Percentiles rank a stretch among this genome's conserved stretches.
phyloP scores from a whole-genome alignment of 2,888 invertebrate species.

The Tanypteryx hageni region DNA sequence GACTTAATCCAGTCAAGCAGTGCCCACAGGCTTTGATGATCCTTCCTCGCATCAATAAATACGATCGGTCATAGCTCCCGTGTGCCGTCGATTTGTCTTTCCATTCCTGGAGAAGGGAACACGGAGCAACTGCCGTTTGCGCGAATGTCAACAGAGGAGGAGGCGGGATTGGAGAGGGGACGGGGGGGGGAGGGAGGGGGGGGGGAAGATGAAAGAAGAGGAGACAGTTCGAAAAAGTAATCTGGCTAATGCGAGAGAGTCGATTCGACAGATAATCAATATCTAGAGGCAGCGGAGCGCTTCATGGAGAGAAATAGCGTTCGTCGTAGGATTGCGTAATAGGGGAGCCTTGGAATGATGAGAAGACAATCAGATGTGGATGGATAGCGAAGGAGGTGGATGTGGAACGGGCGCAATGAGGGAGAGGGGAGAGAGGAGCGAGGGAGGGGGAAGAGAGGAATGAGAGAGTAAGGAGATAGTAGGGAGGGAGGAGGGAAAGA shows the following conservation, averaged over 20 bases:
- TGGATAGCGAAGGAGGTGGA: slow-evolving; percentile 17
- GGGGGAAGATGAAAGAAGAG: not conserved
- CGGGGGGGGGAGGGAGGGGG: not conserved
- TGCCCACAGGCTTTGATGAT: no score
- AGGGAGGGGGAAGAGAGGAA: no score
- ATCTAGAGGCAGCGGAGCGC: not conserved
- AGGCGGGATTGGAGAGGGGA: not conserved
- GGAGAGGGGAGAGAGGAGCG: not conserved
- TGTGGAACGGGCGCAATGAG: not conserved
- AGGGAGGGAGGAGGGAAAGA: not conserved
- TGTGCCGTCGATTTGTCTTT: not conserved
- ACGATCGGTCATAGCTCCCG: no score
- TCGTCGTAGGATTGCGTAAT: not conserved
- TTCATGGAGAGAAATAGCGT: not conserved
- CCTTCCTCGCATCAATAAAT: no score
- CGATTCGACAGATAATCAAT: slow-evolving; percentile 24
- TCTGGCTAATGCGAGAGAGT: not conserved
- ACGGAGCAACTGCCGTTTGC: not conserved
- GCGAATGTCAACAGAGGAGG: not conserved
- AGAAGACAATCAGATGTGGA: not conserved
- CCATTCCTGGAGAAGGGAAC: not conserved
- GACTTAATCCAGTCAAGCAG: no score
- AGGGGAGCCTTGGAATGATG: not conserved
- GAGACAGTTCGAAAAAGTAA: not conserved
- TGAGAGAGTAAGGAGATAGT: not conserved